Base-by-base conservation (phyloP, 2,888 invertebrate species). In the Orthosia cruda region DNA sequence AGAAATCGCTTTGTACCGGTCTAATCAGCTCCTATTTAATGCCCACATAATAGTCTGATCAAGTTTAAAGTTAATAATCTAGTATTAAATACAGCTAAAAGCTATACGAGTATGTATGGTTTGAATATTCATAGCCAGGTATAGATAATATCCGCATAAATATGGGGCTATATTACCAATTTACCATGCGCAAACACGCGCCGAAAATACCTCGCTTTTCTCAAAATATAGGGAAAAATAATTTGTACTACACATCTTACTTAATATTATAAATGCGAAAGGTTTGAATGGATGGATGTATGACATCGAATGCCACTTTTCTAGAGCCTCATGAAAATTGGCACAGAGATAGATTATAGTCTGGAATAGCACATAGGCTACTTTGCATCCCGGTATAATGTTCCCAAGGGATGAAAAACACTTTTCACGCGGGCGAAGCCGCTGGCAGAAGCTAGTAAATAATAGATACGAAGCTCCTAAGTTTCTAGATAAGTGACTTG, bases 111-210 rank as follows among this genome's bases (percentile, higher is more conserved):
- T n/a, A 67, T 12, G 47, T n/a, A 32, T 12, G n/a, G 12, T 0
- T 13, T 65, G 68, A 61, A 82, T 77, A 69, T 71, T 82, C 83
- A 58, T 77, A 52, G 49, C 47, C 55, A 2, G 9, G 50, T 59
- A 18, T 11, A 54, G 68, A 77, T 71, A 82, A 58, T 66, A 54
- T 50, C 61, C n/a, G 49, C 58, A 68, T 70, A 68, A 58, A n/a
- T 55, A 69, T 65, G 49, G 64, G 11, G 18, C 54, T 16, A 16
- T 15, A 67, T 65, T 49, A 68, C n/a, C 54, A 23, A 20, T 40
- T 40, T 40, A 40, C 40, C 9, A 40, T 1, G 58, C 77, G 32
- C 55, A 49, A 57, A 71, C 76, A 23, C 40, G 20, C 54, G 23
- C 18, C n/a, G 0, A n/a, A 3, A 23, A n/a, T 54, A 15, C 18